These are phyloP conservation scores for Regulus satrapa DNA, from an alignment of 2,113 vertebrate genomes.

Conservation along the genomic window DNA sequence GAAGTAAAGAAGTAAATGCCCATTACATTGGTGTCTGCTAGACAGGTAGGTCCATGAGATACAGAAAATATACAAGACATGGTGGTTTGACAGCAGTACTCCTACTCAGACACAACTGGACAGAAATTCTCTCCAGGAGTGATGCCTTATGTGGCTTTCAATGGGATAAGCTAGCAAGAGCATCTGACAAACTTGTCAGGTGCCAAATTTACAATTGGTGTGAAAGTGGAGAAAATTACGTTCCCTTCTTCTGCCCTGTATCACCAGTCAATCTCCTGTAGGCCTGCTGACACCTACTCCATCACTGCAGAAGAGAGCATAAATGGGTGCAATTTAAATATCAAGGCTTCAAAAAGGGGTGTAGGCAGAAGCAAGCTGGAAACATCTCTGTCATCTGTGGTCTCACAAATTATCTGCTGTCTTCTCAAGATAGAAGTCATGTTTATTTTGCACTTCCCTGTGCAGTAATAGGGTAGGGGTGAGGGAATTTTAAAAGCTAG, in stretches of 20 bases:
- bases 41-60: background rate
- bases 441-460: slow-evolving; percentile 1
- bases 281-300: background rate
- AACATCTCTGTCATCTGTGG: background rate
- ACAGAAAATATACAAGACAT: background rate
- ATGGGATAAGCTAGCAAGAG: background rate
- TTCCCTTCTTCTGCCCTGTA: background rate
- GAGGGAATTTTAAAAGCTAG: background rate
- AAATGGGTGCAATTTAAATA: slow-evolving; percentile 23
- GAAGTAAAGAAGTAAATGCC: background rate
- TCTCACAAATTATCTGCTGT: background rate
- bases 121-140: background rate
- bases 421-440: background rate
- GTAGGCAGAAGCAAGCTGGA: slow-evolving; percentile 10
- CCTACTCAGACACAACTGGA: background rate
- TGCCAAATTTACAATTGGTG: background rate
- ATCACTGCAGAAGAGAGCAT: background rate
- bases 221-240: background rate
- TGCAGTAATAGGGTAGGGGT: background rate
- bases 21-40: background rate
- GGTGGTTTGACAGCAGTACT: background rate
- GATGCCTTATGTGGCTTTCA: background rate
- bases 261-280: background rate
- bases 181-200: background rate
- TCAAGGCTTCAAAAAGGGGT: background rate